phyloP scores from a whole-genome alignment of 2,888 invertebrate genomes.

The Callimorpha dominula region DNA sequence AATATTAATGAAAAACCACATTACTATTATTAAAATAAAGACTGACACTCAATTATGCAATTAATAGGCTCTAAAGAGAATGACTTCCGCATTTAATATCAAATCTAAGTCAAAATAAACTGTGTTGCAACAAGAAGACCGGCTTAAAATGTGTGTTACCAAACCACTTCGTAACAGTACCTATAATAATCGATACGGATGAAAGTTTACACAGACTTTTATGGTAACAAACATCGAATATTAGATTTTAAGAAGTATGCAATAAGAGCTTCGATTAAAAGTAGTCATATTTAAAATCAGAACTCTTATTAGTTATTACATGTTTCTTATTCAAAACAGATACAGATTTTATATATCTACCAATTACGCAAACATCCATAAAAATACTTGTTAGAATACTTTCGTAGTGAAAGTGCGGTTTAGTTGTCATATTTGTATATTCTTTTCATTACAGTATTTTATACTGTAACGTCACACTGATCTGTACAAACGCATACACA shows the following conservation, averaged over 20 bases:
- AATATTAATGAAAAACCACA: neutral
- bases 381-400: neutral
- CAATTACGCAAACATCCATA: slow-evolving; percentile 8
- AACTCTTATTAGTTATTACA: neutral
- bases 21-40: neutral
- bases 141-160: slow-evolving; percentile 27
- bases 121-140: slow-evolving; percentile 18
- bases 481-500: too few species aligned
- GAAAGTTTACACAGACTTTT: slow-evolving; percentile 31
- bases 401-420: neutral
- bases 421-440: neutral
- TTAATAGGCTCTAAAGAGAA: slow-evolving; percentile 12
- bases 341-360: neutral
- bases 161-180: slow-evolving; percentile 37
- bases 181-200: slow-evolving; percentile 24
- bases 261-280: slow-evolving; percentile 1
- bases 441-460: too few species aligned
- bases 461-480: too few species aligned
- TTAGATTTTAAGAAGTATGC: slow-evolving; percentile 4
- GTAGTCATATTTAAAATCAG: neutral
- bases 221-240: slow-evolving; percentile 4
- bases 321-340: neutral
- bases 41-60: slow-evolving; percentile 30
- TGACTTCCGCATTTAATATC: slow-evolving; percentile 25
- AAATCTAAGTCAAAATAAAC: slow-evolving; percentile 16